Evolutionary conservation across 2,797 vertebrate genomes (phyloP), one percentile per base, ranked within the genome.

Genomic region (Hybognathus amarus): DNA sequence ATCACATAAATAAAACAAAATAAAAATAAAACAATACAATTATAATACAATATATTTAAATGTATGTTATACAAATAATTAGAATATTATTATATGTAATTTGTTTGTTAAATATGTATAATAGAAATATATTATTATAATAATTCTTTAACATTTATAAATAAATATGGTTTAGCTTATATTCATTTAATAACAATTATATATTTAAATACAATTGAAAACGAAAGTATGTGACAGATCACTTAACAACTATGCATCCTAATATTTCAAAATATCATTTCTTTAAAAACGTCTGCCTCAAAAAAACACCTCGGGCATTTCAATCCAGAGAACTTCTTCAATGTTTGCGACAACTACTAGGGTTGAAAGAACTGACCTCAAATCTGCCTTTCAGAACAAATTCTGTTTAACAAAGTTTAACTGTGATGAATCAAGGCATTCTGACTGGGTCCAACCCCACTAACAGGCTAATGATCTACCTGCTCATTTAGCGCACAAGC

Each of bases 401-500:
- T 36, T 2, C 22, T 33, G 30, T 33, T 33, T 33, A 4, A 45
- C 13, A n/a, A 59, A 15, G 18, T n/a, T 1, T 47, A 18, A 45
- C 27, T 74, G 5, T 27, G 50, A 42, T 38, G 20, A 82, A 66
- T 64, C 45, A 52, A 68, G 13, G 36, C 20, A 63, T 68, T 74
- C 27, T 22, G 67, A 30, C 22, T 27, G 38, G 17, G 40, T 64
- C n/a, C n/a, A 52, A 63, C 36, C 52, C 52, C 5, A 11, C 22
- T 24, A 64, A 61, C 63, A 22, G 74, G 54, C 17, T 30, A 33
- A 64, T 40, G 50, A 80, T 85, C 75, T 80, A 86, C 85, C 85
- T 85, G 79, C 80, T 83, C 59, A 82, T 67, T 78, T 38, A 47
- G 8, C 15, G 20, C n/a, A 42, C 59, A 77, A 77, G 50, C 73